Evolutionary conservation across 2,888 invertebrate genomes (phyloP), one percentile per base, ranked within the genome.

Genomic region (Chrysolina americana): DNA sequence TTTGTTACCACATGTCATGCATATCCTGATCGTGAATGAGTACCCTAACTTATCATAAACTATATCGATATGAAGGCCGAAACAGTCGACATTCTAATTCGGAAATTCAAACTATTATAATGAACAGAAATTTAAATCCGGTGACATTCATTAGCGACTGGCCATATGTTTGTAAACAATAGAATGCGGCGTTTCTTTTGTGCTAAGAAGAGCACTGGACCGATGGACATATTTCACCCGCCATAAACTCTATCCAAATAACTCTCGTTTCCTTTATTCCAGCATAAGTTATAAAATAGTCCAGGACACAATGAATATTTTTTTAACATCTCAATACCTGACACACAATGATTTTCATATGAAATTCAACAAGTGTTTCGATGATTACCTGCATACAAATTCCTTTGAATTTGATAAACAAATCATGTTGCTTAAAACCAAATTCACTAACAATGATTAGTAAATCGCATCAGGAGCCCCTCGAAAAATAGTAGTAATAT

Each of bases 191-290:
- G 19, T 23, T 68, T 53, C 59, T 59, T 71, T 75, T 70, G 62
- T 70, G 15, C 36, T n/a, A 63, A 41, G 63, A 48, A 44, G 41
- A 70, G 48, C 68, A 65, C 68, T 59, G 71, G 65, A 65, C 65
- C 59, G 65, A 62, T 62, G 62, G 41, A 59, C 53, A 75, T 71
- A 75, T 71, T 68, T 75, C 63, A 68, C 47, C 59, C 50, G 70
- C 73, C 74, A 71, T 44, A 71, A 76, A 70, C 69, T 56, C 71
- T 74, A 71, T 75, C 64, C 44, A 41, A 48, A 70, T 70, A 63
- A 62, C 63, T 19, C 19, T 63, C 47, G 13, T 63, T 64, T 48
- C 64, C 17, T 64, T 41, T 19, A 21, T 68, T 48, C 10, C 36
- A 15, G 36, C 5, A 36, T 1, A n/a, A n/a, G 64, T 19, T 44